phyloP scores from a whole-genome alignment of 2,797 vertebrate species.

The Cyclura pinguis region DNA sequence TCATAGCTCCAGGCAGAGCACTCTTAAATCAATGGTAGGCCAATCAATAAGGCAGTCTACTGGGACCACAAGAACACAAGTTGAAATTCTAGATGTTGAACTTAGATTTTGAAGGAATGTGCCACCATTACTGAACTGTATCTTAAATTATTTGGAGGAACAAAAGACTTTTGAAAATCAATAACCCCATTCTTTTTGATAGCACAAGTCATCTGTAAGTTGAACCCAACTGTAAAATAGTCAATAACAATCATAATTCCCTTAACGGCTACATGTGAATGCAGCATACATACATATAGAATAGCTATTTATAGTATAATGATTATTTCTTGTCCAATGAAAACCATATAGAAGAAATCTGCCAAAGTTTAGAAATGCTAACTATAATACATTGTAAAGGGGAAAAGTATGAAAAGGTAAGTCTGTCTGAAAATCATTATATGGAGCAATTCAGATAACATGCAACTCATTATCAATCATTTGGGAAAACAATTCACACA shows the following conservation, averaged over 20 bases:
- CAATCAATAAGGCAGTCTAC: conserved; percentile 61
- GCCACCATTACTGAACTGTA: conserved; percentile 41
- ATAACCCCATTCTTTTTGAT: conserved; percentile 41
- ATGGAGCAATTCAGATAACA: fast-evolving
- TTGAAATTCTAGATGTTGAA: conserved; percentile 50
- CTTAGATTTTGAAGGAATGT: conserved; percentile 32
- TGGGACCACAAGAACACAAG: conserved; percentile 46
- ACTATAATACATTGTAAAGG: background rate
- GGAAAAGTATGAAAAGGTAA: background rate
- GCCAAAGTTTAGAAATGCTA: conserved; percentile 38
- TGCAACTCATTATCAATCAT: background rate
- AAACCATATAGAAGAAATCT: conserved; percentile 13
- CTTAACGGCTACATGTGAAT: conserved; percentile 38
- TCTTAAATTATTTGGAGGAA: conserved; percentile 49
- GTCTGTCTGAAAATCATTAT: background rate
- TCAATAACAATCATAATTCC: conserved; percentile 54
- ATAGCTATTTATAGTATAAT: conserved; percentile 1
- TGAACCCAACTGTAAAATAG: conserved; percentile 53
- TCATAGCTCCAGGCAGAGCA: conserved; percentile 38
- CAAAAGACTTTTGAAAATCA: conserved; percentile 49
- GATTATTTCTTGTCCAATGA: background rate
- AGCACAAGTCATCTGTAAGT: conserved; percentile 30
- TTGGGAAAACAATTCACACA: background rate
- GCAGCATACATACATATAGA: background rate
- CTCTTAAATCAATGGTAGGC: conserved; percentile 52